phyloP scores from a whole-genome alignment of 1,140 invertebrate species.

The Drosophila erecta region DNA sequence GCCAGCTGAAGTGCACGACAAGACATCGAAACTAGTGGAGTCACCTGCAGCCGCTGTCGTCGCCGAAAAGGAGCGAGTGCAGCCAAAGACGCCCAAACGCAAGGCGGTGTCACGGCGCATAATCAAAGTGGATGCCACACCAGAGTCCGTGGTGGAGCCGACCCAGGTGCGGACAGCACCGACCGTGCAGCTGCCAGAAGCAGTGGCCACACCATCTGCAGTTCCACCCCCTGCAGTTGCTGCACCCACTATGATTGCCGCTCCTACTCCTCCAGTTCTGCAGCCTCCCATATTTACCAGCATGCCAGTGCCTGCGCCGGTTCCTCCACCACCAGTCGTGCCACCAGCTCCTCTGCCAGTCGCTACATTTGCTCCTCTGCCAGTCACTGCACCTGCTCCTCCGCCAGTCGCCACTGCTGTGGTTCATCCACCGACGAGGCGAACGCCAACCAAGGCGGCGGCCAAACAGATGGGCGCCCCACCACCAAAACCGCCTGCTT shows the following conservation, averaged over 20 bases:
- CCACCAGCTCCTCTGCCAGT: slow-evolving; percentile 6
- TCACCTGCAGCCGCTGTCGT: not conserved
- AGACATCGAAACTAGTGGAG: not conserved
- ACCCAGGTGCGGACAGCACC: too few species aligned
- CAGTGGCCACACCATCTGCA: not conserved
- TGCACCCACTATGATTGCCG: not conserved
- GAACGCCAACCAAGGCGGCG: slow-evolving; percentile 69
- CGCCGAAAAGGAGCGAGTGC: slow-evolving; percentile 16
- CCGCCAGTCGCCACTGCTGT: slow-evolving; percentile 1
- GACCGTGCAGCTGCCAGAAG: not conserved
- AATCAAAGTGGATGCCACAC: slow-evolving; percentile 56
- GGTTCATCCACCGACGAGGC: slow-evolving; percentile 5
- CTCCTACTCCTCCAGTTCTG: not conserved
- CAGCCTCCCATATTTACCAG: not conserved
- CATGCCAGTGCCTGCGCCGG: not conserved
- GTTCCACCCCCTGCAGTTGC: not conserved
- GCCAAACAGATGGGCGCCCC: slow-evolving; percentile 57
- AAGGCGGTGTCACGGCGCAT: slow-evolving; percentile 73
- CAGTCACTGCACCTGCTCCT: not conserved
- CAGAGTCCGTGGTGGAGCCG: not conserved
- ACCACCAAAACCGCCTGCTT: slow-evolving; percentile 12
- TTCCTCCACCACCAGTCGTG: not conserved
- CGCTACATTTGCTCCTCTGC: not conserved
- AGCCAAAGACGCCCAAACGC: slow-evolving; percentile 71
- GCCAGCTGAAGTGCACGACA: not conserved